phyloP scores from a whole-genome alignment of 2,797 vertebrate genomes.

The Acipenser ruthenus region DNA sequence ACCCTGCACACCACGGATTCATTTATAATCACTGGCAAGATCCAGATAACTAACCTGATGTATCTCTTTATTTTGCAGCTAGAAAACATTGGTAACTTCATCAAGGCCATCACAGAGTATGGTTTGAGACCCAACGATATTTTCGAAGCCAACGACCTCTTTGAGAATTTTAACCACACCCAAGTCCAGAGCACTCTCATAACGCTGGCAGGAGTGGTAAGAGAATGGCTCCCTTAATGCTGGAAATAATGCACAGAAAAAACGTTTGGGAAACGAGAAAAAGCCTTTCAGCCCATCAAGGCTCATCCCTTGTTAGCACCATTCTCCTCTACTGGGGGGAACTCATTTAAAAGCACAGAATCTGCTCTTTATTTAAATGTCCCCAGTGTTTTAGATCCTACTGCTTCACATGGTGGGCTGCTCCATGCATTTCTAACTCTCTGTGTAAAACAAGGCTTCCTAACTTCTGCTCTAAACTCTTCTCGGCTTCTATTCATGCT shows the following conservation, averaged over 20 bases:
- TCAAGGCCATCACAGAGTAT: slow-evolving; percentile 78
- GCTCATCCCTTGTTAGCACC: neutral
- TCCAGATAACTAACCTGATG: neutral
- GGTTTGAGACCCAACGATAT: slow-evolving; percentile 82
- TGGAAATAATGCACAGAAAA: neutral
- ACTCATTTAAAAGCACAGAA: neutral
- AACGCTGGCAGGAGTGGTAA: slow-evolving; percentile 83
- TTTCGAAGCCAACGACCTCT: slow-evolving; percentile 94
- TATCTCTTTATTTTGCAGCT: slow-evolving; percentile 55
- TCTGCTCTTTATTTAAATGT: neutral
- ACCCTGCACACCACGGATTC: neutral
- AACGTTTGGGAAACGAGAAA: neutral
- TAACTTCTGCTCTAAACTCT: too few relatives aligned
- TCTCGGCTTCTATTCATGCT: too few relatives aligned
- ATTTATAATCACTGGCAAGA: neutral
- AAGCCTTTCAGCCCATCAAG: neutral
- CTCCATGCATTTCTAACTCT: too few relatives aligned
- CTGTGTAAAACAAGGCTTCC: too few relatives aligned
- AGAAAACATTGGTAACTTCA: slow-evolving; percentile 92
- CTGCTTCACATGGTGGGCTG: slow-evolving; percentile 1
- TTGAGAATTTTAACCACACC: slow-evolving; percentile 88
- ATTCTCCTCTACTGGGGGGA: neutral
- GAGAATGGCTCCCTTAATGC: slow-evolving; percentile 19
- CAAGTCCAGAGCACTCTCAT: slow-evolving; percentile 89
- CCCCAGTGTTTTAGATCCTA: slow-evolving; percentile 8